Conservation (phyloP, 2,888 invertebrate species). For the Coelinius sp. region DNA sequence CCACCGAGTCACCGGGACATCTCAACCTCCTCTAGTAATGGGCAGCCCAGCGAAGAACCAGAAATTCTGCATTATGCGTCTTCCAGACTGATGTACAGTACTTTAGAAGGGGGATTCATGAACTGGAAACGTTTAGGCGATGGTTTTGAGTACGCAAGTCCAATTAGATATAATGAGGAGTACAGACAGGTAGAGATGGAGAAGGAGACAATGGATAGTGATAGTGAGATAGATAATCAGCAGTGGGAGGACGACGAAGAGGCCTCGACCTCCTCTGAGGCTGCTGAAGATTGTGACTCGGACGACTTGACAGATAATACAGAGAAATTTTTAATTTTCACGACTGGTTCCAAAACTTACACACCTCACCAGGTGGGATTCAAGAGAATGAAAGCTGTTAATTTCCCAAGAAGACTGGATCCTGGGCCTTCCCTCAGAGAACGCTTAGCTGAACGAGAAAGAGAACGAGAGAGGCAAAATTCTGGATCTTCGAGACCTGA, state of each 20-base stretch:
- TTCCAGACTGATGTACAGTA: constrained; percentile 65
- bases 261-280: constrained; percentile 57
- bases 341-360: constrained; percentile 86
- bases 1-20: constrained; percentile 73
- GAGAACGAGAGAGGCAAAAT: constrained; percentile 72
- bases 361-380: constrained; percentile 89
- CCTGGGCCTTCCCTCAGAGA: constrained; percentile 80
- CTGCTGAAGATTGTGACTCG: constrained; percentile 62
- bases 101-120: constrained; percentile 66
- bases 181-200: constrained; percentile 74
- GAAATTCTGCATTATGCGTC: constrained; percentile 65
- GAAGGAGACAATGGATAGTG: constrained; percentile 60
- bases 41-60: constrained; percentile 53
- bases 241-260: constrained; percentile 44
- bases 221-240: constrained; percentile 63
- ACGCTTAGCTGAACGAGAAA: constrained; percentile 75
- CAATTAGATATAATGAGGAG: constrained; percentile 77
- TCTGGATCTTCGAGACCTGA: constrained; percentile 72
- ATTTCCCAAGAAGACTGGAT: constrained; percentile 79
- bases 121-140: constrained; percentile 69
- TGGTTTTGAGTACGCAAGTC: constrained; percentile 72
- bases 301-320: constrained; percentile 73
- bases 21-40: constrained; percentile 54
- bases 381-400: constrained; percentile 80
- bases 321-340: constrained; percentile 85